Percentiles rank a stretch among this genome's conserved stretches.
Conservation (phyloP, 2,113 vertebrate genomes). For the Coregonus clupeaformis region DNA sequence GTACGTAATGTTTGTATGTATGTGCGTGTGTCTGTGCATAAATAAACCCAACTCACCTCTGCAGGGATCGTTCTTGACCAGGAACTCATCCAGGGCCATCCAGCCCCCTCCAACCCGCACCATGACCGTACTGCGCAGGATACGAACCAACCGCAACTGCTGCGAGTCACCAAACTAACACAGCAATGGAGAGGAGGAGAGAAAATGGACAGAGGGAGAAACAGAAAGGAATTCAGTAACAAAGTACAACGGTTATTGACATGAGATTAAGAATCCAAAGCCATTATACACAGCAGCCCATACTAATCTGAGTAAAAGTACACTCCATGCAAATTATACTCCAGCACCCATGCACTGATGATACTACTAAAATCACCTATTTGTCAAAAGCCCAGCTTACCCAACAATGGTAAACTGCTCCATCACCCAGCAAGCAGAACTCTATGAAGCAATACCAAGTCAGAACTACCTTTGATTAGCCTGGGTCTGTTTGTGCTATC, state of each 20-base stretch:
- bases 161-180: constrained; percentile 95
- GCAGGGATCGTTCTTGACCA: constrained; percentile 98
- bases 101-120: constrained; percentile 96
- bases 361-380: too few relatives aligned
- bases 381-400: constrained; percentile 5
- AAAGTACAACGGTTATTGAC: constrained; percentile 4
- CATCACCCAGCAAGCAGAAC: constrained; percentile 23
- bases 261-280: background rate
- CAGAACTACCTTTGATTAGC: background rate
- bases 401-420: constrained; percentile 27
- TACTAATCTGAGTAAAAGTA: constrained; percentile 20
- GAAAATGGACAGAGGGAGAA: constrained; percentile 16
- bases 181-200: background rate
- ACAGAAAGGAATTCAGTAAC: background rate
- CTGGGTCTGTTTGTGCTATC: too few relatives aligned
- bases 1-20: too few relatives aligned
- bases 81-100: constrained; percentile 98
- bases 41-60: constrained; percentile 81
- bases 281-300: constrained; percentile 9
- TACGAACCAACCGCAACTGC: constrained; percentile 96
- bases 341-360: constrained; percentile 9
- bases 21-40: constrained; percentile 5
- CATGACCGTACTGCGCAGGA: constrained; percentile 97
- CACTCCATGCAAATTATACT: constrained; percentile 58
- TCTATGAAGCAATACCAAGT: constrained; percentile 23